These are phyloP conservation scores for Arremon brunneinucha DNA, from an alignment of 2,797 vertebrate genomes.

Conservation along the genomic window DNA sequence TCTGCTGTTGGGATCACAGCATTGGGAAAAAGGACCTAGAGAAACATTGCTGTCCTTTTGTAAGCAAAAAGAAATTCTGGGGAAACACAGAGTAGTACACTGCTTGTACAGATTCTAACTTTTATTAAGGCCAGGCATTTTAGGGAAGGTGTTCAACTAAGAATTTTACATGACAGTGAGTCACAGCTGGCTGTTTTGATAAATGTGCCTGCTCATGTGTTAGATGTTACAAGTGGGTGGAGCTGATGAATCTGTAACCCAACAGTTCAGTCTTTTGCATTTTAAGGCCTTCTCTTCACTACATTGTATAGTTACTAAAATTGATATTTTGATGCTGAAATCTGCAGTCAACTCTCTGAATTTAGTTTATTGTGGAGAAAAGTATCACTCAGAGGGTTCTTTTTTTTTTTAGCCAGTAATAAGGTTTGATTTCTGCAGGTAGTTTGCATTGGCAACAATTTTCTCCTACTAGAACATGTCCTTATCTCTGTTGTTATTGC, in stretches of 20 bases:
- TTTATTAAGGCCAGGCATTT: not conserved
- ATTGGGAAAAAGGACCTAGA: not conserved
- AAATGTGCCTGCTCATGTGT: not conserved
- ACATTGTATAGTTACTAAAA: not conserved
- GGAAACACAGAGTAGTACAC: fast-evolving
- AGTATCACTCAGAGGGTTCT: not conserved
- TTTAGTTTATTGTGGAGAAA: not conserved
- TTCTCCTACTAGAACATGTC: not conserved
- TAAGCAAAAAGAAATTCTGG: not conserved
- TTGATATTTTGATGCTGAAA: not conserved
- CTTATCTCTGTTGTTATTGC: not conserved
- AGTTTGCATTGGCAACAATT: not conserved
- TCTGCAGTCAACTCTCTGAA: not conserved
- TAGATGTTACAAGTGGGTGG: not conserved
- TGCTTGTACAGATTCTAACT: not conserved
- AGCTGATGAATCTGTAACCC: not conserved
- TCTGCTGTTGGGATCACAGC: not conserved
- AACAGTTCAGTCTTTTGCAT: not conserved
- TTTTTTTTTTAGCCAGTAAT: not conserved
- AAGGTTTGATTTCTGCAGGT: not conserved
- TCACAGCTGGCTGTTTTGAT: not conserved
- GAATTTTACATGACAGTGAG: not conserved
- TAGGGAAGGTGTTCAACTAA: not conserved
- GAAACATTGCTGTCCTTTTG: not conserved
- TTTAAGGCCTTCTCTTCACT: not conserved